Evolutionary conservation across 2,113 vertebrate species (phyloP).

Genomic region (Calyptommatus sinebrachiatus): DNA sequence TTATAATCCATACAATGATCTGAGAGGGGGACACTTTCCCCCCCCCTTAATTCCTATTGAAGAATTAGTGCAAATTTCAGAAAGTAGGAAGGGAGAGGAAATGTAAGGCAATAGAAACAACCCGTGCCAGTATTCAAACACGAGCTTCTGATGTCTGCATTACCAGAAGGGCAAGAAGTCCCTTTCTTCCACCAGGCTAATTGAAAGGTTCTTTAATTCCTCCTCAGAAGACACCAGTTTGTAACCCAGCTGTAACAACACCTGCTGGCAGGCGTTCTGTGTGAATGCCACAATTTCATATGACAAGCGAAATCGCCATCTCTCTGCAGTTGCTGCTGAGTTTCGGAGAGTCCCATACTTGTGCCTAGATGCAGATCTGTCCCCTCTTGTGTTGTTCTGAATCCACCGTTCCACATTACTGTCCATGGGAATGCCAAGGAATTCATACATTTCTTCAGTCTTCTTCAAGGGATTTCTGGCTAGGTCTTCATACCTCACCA

Average conservation of each 20-base stretch:
- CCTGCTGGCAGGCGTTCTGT: slow-evolving; percentile 87
- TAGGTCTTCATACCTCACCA: slow-evolving; percentile 95
- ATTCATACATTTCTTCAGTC: slow-evolving; percentile 93
- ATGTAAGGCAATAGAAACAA: slow-evolving; percentile 89
- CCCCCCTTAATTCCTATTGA: slow-evolving; percentile 55
- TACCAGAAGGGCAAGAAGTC: slow-evolving; percentile 92
- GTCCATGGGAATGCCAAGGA: slow-evolving; percentile 89
- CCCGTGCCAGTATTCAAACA: slow-evolving; percentile 74
- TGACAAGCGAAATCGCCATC: slow-evolving; percentile 92
- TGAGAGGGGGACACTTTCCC: slow-evolving; percentile 44
- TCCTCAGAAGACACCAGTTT: slow-evolving; percentile 81
- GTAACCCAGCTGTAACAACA: slow-evolving; percentile 91
- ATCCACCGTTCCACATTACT: slow-evolving; percentile 91
- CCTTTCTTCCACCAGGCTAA: slow-evolving; percentile 91
- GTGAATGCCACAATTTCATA: slow-evolving; percentile 93
- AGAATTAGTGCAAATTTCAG: slow-evolving; percentile 87
- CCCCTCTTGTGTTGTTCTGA: slow-evolving; percentile 89
- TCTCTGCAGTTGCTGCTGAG: slow-evolving; percentile 91
- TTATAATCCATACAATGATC: slow-evolving; percentile 41
- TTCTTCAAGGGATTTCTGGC: slow-evolving; percentile 90
- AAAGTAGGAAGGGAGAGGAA: slow-evolving; percentile 57
- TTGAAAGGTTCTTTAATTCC: slow-evolving; percentile 89
- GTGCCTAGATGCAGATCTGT: slow-evolving; percentile 89
- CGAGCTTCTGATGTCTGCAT: slow-evolving; percentile 42
- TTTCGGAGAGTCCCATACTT: slow-evolving; percentile 93